Evolutionary conservation across 2,113 vertebrate species (phyloP).

Genomic region (Bufo gargarizans): DNA sequence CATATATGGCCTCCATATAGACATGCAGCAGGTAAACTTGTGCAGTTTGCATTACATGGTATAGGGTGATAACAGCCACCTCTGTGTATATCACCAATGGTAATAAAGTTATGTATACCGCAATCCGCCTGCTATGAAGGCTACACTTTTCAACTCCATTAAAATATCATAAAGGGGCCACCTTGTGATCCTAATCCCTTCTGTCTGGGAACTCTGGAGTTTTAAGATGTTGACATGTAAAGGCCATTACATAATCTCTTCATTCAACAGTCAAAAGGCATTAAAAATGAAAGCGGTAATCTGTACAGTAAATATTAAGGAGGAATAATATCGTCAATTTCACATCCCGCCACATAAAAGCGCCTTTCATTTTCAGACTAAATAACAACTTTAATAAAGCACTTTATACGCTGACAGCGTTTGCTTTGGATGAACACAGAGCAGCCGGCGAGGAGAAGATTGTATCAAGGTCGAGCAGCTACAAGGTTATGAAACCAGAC

Average conservation of each 20-base stretch:
- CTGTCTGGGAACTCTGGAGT: conserved; percentile 43
- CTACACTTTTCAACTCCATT: conserved; percentile 27
- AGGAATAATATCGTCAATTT: conserved; percentile 1
- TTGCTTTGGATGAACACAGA: neutral
- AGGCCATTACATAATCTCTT: conserved; percentile 39
- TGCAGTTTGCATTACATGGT: no score
- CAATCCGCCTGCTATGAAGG: neutral
- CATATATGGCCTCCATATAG: neutral
- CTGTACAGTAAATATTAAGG: conserved; percentile 27
- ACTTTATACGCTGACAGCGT: neutral
- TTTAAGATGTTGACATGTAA: conserved; percentile 43
- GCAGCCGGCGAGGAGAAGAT: neutral
- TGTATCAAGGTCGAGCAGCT: conserved; percentile 22
- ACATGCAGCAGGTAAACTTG: neutral
- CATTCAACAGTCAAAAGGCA: conserved; percentile 40
- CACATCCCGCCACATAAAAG: conserved; percentile 32
- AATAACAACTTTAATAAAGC: conserved; percentile 45
- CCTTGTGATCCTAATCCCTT: conserved; percentile 52
- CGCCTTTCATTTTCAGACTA: conserved; percentile 39
- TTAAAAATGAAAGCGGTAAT: conserved; percentile 34
- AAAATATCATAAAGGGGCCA: conserved; percentile 20
- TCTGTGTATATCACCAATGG: neutral
- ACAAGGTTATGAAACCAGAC: neutral
- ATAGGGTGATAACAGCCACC: no score
- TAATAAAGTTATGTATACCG: neutral